These are phyloP conservation scores for Thamnophis sirtalis DNA, from an alignment of 2,113 vertebrate genomes.

Conservation along the genomic window DNA sequence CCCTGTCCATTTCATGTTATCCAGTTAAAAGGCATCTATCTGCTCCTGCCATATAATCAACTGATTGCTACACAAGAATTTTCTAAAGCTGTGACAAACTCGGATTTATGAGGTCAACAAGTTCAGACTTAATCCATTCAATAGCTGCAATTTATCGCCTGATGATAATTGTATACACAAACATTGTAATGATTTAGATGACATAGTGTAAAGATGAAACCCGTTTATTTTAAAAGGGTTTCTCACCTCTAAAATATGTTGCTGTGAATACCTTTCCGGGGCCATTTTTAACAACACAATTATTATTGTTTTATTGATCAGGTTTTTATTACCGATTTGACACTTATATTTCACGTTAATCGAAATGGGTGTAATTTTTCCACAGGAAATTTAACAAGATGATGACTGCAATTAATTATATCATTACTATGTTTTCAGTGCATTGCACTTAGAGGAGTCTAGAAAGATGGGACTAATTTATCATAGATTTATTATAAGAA, in stretches of 20 bases:
- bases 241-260: constrained; percentile 92
- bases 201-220: constrained; percentile 99
- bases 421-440: constrained; percentile 89
- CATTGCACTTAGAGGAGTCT: constrained; percentile 79
- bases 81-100: constrained; percentile 89
- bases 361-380: constrained; percentile 95
- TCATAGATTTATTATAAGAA: constrained; percentile 80
- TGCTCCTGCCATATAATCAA: constrained; percentile 92
- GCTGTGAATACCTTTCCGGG: constrained; percentile 86
- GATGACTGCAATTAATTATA: constrained; percentile 97
- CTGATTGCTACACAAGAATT: constrained; percentile 99
- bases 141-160: constrained; percentile 97
- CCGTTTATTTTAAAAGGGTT: constrained; percentile 99
- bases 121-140: constrained; percentile 94
- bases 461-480: constrained; percentile 82
- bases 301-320: constrained; percentile 99
- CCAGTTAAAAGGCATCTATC: constrained; percentile 76
- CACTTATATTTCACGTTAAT: constrained; percentile 99
- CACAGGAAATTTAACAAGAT: constrained; percentile 86
- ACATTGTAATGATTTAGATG: constrained; percentile 99
- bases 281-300: constrained; percentile 99
- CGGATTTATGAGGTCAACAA: constrained; percentile 92
- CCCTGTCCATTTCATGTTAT: constrained; percentile 75
- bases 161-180: constrained; percentile 99
- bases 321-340: constrained; percentile 97